phyloP scores from a whole-genome alignment of 2,888 invertebrate species.

The Argyresthia goedartella region DNA sequence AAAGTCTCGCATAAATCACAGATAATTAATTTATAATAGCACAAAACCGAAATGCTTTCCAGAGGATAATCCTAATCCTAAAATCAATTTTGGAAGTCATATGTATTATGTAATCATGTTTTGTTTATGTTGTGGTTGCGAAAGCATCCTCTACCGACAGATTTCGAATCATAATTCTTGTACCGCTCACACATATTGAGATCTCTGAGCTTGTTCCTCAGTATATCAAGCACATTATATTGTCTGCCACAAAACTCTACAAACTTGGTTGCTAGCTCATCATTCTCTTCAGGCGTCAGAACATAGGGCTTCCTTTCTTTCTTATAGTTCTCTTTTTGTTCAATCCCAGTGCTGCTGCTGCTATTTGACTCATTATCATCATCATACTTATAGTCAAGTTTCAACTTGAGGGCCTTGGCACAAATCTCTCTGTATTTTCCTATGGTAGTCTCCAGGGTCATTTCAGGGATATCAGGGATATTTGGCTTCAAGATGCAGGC shows the following conservation, averaged over 20 bases:
- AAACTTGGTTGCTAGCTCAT: slow-evolving; percentile 28
- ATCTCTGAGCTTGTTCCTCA: slow-evolving; percentile 35
- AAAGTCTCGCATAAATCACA: too few relatives aligned
- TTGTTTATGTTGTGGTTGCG: too few relatives aligned
- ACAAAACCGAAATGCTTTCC: too few relatives aligned
- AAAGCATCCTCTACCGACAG: slow-evolving; percentile 28
- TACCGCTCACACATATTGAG: slow-evolving; percentile 32
- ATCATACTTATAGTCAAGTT: slow-evolving; percentile 4
- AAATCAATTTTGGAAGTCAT: too few relatives aligned
- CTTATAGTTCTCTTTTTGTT: slow-evolving; percentile 2
- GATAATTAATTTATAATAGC: too few relatives aligned
- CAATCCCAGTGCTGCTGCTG: slow-evolving; percentile 26
- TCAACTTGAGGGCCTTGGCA: slow-evolving; percentile 12
- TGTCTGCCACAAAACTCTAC: slow-evolving; percentile 22
- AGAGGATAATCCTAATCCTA: too few relatives aligned
- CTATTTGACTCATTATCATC: slow-evolving; percentile 9
- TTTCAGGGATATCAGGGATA: slow-evolving; percentile 20
- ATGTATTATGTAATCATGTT: too few relatives aligned
- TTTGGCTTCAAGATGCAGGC: slow-evolving; percentile 28
- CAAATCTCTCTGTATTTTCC: slow-evolving; percentile 26
- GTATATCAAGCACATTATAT: slow-evolving; percentile 29
- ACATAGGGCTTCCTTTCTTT: neutral
- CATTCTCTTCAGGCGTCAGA: slow-evolving; percentile 28
- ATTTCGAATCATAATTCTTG: slow-evolving; percentile 28
- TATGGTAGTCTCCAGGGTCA: slow-evolving; percentile 18